Evolutionary conservation across 2,888 invertebrate species (phyloP).

Genomic region (Napeogenes inachia): DNA sequence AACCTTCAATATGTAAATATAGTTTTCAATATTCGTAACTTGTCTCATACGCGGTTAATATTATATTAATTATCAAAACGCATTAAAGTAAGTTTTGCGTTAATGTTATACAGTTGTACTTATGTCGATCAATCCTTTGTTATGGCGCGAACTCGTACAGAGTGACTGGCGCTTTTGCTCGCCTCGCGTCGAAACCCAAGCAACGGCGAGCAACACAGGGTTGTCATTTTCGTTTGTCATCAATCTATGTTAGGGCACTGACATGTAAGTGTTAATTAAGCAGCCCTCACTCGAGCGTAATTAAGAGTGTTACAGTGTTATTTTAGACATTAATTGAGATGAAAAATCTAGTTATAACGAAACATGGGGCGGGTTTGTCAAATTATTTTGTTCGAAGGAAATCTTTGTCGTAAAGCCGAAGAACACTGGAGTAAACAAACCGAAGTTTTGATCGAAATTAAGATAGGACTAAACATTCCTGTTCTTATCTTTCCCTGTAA

Average conservation of each 20-base stretch:
- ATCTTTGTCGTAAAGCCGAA: constrained; percentile 52
- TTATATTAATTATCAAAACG: constrained; percentile 69
- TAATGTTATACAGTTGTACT: constrained; percentile 55
- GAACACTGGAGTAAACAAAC: constrained; percentile 60
- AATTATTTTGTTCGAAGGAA: constrained; percentile 63
- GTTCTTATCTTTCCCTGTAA: constrained; percentile 60
- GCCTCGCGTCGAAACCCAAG: constrained; percentile 54
- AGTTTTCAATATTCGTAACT: not conserved
- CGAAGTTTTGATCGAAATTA: constrained; percentile 64
- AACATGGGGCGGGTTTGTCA: constrained; percentile 49
- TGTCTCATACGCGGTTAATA: constrained; percentile 9
- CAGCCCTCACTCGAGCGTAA: constrained; percentile 75
- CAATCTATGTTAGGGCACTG: constrained; percentile 76
- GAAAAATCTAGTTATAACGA: constrained; percentile 74
- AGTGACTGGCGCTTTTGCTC: constrained; percentile 69
- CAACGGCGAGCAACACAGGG: constrained; percentile 59
- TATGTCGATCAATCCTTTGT: constrained; percentile 60
- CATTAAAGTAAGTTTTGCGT: constrained; percentile 65
- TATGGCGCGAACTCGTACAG: constrained; percentile 52
- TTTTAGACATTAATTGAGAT: constrained; percentile 77
- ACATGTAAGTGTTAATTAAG: constrained; percentile 78
- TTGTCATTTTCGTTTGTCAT: constrained; percentile 77
- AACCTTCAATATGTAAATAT: not conserved
- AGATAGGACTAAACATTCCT: constrained; percentile 60
- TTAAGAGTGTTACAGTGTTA: constrained; percentile 77